Evolutionary conservation across 2,888 invertebrate genomes (phyloP).

Genomic region (Amaurobius ferox): DNA sequence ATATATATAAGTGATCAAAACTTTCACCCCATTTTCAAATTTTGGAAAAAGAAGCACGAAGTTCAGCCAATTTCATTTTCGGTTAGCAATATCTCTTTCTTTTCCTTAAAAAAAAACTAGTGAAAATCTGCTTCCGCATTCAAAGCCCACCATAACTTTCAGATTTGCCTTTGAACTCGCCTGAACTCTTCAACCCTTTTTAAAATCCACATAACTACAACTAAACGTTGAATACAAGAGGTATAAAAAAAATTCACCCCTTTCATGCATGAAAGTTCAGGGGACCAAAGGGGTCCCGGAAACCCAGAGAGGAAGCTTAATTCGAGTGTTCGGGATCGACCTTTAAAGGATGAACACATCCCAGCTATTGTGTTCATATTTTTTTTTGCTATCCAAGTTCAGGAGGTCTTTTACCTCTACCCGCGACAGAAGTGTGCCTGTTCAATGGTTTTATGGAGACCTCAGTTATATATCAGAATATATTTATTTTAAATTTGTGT

Average conservation of each 20-base stretch:
- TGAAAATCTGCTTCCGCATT: not conserved
- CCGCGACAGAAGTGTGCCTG: too few relatives aligned
- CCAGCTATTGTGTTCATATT: not conserved
- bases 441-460: too few relatives aligned
- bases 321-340: not conserved
- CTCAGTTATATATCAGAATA: too few relatives aligned
- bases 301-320: not conserved
- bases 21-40: too few relatives aligned
- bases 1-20: too few relatives aligned
- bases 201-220: not conserved
- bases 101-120: not conserved
- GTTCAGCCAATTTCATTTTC: not conserved
- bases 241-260: constrained; percentile 14
- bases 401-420: constrained; percentile 1
- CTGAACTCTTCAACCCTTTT: not conserved
- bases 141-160: not conserved
- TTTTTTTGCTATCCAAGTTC: not conserved
- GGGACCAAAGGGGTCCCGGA: constrained; percentile 10
- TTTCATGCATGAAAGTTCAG: constrained; percentile 3
- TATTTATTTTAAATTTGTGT: too few relatives aligned
- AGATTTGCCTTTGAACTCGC: not conserved
- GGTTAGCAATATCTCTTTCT: not conserved
- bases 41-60: too few relatives aligned
- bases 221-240: not conserved
- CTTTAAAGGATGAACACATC: not conserved